phyloP scores from a whole-genome alignment of 1,140 invertebrate species.

The Bombus soroeensis region DNA sequence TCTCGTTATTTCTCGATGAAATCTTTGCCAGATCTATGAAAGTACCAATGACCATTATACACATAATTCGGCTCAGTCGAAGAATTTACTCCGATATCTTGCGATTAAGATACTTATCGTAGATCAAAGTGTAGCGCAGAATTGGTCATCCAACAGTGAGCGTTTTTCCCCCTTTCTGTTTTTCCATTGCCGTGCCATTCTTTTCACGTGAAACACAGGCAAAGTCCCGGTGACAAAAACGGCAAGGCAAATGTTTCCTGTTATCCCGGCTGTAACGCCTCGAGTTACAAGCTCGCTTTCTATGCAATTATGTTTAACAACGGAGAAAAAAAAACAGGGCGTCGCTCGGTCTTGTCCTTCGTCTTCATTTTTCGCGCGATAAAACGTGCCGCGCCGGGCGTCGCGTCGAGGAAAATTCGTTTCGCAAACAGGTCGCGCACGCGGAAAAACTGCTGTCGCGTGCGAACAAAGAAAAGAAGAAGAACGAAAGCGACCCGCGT shows the following conservation, averaged over 20 bases:
- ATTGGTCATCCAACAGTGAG: background rate
- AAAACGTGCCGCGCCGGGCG: conserved; percentile 6
- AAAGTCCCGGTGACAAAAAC: conserved; percentile 45
- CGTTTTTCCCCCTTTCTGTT: background rate
- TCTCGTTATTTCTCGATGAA: too few species aligned
- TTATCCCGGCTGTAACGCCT: conserved; percentile 41
- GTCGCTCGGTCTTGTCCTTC: background rate
- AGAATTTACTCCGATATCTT: too few species aligned
- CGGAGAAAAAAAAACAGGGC: conserved; percentile 21
- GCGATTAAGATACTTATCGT: background rate
- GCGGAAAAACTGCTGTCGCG: conserved; percentile 1
- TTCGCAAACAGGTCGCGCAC: background rate
- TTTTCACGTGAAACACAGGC: conserved; percentile 7
- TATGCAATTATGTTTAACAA: conserved; percentile 65
- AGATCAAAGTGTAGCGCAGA: fast-evolving
- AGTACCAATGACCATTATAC: too few species aligned
- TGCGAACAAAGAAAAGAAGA: background rate
- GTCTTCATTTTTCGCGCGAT: conserved; percentile 49
- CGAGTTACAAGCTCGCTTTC: conserved; percentile 53
- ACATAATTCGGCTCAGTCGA: too few species aligned
- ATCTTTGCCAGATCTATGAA: too few species aligned
- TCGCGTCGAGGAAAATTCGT: conserved; percentile 3
- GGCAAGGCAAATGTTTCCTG: conserved; percentile 56
- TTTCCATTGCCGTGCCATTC: background rate
- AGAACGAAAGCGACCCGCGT: background rate